Evolutionary conservation across 2,888 invertebrate species (phyloP), one percentile per base, ranked within the genome.

Genomic region (Drosophila maculinotata): DNA sequence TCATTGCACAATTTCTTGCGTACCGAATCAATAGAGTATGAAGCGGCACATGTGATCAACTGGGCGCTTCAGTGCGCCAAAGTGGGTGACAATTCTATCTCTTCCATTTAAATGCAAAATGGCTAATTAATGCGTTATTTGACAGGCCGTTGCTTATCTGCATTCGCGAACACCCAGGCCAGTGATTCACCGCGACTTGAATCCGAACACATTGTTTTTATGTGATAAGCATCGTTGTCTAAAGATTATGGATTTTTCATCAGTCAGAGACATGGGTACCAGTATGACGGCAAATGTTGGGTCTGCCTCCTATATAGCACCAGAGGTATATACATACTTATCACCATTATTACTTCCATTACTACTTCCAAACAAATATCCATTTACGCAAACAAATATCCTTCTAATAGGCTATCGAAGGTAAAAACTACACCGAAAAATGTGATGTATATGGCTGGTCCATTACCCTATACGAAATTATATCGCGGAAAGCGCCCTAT

Each of bases 101-200:
- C 1, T 12, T 1, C 26, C 0, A 5, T 4, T 2, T 9, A n/a
- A 26, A n/a, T 14, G 1, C 15, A 12, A 17, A 7, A 35, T 9
- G 31, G 1, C 0, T 2, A 4, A 25, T 14, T 9, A 1, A 5
- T 6, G 9, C 7, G 4, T 28, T 14, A 3, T n/a, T 28, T 14
- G 10, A 2, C 7, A 79, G 79, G 79, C 25, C 1, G 14, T 79
- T 9, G 62, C 33, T 3, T 79, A 76, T 54, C 23, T 79, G 8
- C 79, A 79, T 51, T 39, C 4, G 0, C 38, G 15, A 5, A 14
- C 2, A 5, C 62, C 64, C 1, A 47, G 26, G 1, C 6, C 58
- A 1, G 31, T 79, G 6, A 39, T 79, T 42, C 86, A 85, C 38
- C 86, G 79, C 9, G 69, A 79, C 12, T 20, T 79, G 6, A 75